Evolutionary conservation across 2,888 invertebrate species (phyloP).

Genomic region (Rotaria macrura): DNA sequence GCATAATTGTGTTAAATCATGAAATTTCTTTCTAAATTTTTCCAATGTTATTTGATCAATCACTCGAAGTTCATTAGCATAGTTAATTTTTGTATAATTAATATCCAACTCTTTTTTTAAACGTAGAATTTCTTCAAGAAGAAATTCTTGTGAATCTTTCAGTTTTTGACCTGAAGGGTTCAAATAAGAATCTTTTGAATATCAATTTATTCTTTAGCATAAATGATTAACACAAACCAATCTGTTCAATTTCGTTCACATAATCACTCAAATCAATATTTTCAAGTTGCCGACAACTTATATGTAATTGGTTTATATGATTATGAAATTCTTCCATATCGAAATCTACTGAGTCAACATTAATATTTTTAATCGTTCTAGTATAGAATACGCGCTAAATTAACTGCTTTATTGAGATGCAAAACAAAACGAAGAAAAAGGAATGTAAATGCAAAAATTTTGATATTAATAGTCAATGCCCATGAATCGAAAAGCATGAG

Average conservation of each 20-base stretch:
- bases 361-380: background rate
- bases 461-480: background rate
- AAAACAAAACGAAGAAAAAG: too few species aligned
- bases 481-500: background rate
- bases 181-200: background rate
- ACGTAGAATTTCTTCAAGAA: background rate
- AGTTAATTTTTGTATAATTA: background rate
- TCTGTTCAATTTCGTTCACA: background rate
- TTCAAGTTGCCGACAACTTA: background rate
- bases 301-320: background rate
- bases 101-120: background rate
- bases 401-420: background rate
- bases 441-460: too few species aligned
- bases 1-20: background rate
- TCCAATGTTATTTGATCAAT: background rate
- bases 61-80: background rate
- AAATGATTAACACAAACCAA: background rate
- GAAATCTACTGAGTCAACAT: too few species aligned
- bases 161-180: background rate
- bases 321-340: background rate
- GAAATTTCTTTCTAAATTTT: background rate
- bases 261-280: background rate
- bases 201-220: background rate
- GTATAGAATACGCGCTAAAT: background rate
- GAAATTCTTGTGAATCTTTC: background rate